Percentiles rank a stretch among this genome's conserved stretches.
Conservation (phyloP, 2,113 vertebrate species). For the Cottus gobio region DNA sequence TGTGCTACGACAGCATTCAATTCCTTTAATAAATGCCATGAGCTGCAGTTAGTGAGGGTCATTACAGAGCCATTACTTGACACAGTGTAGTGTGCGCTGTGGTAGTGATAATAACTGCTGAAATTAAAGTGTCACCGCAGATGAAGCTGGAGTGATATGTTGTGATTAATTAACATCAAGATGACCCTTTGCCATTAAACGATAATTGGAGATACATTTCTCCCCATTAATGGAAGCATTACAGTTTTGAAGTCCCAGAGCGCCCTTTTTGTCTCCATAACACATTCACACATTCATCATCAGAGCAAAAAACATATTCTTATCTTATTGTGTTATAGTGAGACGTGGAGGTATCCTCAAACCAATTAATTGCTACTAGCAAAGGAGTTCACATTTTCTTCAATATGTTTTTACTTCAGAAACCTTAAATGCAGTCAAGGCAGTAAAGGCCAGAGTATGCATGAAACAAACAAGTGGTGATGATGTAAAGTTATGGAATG, state of each 20-base stretch:
- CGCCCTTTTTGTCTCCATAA: constrained; percentile 9
- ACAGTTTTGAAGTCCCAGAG: constrained; percentile 27
- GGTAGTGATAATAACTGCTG: constrained; percentile 64
- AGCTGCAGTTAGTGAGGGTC: constrained; percentile 53
- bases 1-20: constrained; percentile 10
- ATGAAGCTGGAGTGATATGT: constrained; percentile 65
- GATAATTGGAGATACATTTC: constrained; percentile 73
- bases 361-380: neutral
- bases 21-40: constrained; percentile 66
- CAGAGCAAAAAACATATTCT: neutral
- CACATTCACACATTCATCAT: constrained; percentile 5
- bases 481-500: neutral
- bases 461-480: neutral
- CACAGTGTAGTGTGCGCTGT: constrained; percentile 30
- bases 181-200: constrained; percentile 65
- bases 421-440: neutral
- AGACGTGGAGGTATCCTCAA: neutral
- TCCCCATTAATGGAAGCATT: constrained; percentile 46
- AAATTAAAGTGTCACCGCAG: constrained; percentile 74
- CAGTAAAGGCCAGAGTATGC: neutral
- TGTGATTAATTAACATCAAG: constrained; percentile 75
- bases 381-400: neutral
- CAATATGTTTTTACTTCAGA: neutral
- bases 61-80: constrained; percentile 69
- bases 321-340: neutral